Evolutionary conservation across 2,113 vertebrate species (phyloP).

Genomic region (Colossoma macropomum): DNA sequence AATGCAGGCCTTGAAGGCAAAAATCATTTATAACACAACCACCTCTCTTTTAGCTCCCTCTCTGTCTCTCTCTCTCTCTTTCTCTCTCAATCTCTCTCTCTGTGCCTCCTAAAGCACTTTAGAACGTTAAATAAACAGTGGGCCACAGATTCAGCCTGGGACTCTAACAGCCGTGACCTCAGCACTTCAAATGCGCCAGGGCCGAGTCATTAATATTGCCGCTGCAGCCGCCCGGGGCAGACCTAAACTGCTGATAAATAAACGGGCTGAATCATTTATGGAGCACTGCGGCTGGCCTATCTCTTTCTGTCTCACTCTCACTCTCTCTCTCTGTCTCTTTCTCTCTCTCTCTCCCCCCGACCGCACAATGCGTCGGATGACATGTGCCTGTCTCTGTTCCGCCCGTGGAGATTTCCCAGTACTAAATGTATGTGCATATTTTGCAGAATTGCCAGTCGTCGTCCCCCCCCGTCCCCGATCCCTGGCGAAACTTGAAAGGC

Average conservation of each 20-base stretch:
- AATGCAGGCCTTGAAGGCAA: slow-evolving; percentile 8
- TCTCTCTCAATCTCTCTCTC: not conserved
- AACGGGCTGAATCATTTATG: slow-evolving; percentile 87
- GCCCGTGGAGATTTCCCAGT: slow-evolving; percentile 93
- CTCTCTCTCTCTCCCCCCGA: slow-evolving; percentile 73
- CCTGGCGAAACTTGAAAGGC: slow-evolving; percentile 94
- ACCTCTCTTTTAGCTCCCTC: not conserved
- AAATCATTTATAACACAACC: not conserved
- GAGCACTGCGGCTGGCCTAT: not conserved
- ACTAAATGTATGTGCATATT: slow-evolving; percentile 99
- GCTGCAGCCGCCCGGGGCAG: slow-evolving; percentile 78
- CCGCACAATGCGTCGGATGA: slow-evolving; percentile 75
- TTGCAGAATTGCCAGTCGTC: slow-evolving; percentile 92
- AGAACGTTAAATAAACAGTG: slow-evolving; percentile 54
- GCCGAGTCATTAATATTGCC: slow-evolving; percentile 73
- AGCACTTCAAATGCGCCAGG: slow-evolving; percentile 64
- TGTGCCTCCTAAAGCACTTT: slow-evolving; percentile 31
- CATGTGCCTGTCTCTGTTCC: slow-evolving; percentile 90
- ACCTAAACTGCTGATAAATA: slow-evolving; percentile 88
- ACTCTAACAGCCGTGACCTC: slow-evolving; percentile 74
- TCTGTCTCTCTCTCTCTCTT: slow-evolving; percentile 4
- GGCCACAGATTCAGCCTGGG: slow-evolving; percentile 64
- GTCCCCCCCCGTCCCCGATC: slow-evolving; percentile 83
- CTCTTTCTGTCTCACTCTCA: slow-evolving; percentile 67
- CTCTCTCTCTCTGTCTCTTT: slow-evolving; percentile 77